Base-by-base conservation (phyloP, 1,140 invertebrate species). In the Bombus polaris region DNA sequence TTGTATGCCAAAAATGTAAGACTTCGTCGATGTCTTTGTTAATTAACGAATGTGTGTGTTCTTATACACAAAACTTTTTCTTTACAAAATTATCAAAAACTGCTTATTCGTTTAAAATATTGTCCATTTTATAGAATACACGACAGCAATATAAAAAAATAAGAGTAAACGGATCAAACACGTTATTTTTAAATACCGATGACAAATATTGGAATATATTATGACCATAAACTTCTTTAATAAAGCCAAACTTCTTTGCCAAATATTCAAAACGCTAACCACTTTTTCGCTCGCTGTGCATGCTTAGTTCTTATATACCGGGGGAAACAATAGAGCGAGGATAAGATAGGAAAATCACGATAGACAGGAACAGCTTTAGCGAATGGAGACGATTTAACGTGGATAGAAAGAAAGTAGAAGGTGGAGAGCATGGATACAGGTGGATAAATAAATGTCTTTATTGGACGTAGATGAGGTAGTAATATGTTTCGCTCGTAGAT, bases 401-500 rank as follows among this genome's bases (percentile, higher is more conserved):
- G 37, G 10, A 25, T 18, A 44, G 25, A 42, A 35, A 18, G 37
- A 22, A 68, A 37, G 9, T n/a, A 28, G 42, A 80, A 68, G 65
- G n/a, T 6, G 65, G 18, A 2, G 59, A 35, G 59, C 22, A 10
- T 25, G 53, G 57, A 62, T 66, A 75, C 81, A 47, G 57, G 81
- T 81, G 72, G 70, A 81, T 82, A 82, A 82, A 82, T 75, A 82
- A 82, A 82, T 57, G 71, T 75, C 57, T 82, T 82, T 65, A 75
- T 82, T 82, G 71, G 81, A 82, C 71, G 72, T 75, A 82, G 81
- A 82, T 82, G 81, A 82, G 81, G 75, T 82, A 82, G 71, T 82
- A 82, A 82, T 75, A 59, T 39, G 71, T 74, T 75, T 75, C 57
- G 28, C 57, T 47, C 57, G 81, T 75, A 82, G 42, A 57, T 82